Evolutionary conservation across 1,140 invertebrate genomes (phyloP), one percentile per base, ranked within the genome.

Genomic region (Leptinotarsa undecemlineata): DNA sequence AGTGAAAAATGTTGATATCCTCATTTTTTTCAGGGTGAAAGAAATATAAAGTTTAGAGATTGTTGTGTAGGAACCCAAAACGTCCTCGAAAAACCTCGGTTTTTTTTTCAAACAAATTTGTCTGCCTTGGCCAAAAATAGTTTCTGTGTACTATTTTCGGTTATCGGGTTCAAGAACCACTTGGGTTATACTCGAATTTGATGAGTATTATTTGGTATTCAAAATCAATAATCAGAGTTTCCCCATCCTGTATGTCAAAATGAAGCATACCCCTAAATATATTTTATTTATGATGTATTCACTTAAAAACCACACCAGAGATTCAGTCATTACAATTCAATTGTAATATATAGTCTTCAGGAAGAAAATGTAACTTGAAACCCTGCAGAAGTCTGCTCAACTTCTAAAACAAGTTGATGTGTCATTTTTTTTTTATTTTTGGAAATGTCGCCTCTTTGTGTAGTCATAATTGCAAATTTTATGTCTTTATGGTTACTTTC

Each of bases 1-100:
- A 87, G 86, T 87, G 68, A 76, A 78, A 76, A 19, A 20, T 57
- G 51, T 57, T 15, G 15, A 57, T 57, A 17, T 17, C 15, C 15
- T 57, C 51, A 17, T 57, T 57, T 57, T 57, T 42, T 20, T 15
- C 63, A 20, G 15, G 11, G 4, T 42, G 19, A 61, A 8, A 21
- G 68, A 48, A 48, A 13, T 33, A 51, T 21, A 21, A 47, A 15
- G n/a, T 15, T 69, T 72, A 72, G 3, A 67, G 21, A 19, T 5
- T 57, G 51, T 57, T 57, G 51, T 57, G 51, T 57, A 57, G 51
- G 33, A 57, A 76, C 20, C 62, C 66, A 73, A 78, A 78, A 76
- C 72, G 68, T 63, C 68, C 72, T 76, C 57, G 61, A 72, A 23
- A 64, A 72, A 57, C 62, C 72, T 76, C 63, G 17, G 71, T 74